These are phyloP conservation scores for Aurelia coerulea DNA, from an alignment of 30 jellyfish, hydroid and myxozoan species.

Conservation along the genomic window DNA sequence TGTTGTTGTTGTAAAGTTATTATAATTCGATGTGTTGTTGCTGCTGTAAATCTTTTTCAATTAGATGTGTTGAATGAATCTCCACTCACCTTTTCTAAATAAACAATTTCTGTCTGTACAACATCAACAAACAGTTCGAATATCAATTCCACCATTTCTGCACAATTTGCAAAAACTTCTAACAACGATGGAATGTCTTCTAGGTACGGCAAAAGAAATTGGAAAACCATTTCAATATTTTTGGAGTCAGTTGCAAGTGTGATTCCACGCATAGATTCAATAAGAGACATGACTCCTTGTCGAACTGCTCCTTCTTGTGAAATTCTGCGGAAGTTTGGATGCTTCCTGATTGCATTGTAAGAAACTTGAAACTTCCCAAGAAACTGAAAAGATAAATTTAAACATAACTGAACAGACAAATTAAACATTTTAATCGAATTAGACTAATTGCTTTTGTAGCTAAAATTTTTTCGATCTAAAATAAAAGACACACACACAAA, in stretches of 20 bases:
- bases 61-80: no score
- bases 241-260: slow-evolving; percentile 60
- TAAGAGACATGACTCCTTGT: slow-evolving; percentile 53
- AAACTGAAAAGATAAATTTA: slow-evolving; percentile 8
- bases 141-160: slow-evolving; percentile 80
- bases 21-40: no score
- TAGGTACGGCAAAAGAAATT: slow-evolving; percentile 56
- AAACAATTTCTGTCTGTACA: slow-evolving; percentile 68
- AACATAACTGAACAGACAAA: background rate
- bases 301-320: slow-evolving; percentile 70
- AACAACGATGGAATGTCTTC: slow-evolving; percentile 67
- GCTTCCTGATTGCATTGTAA: slow-evolving; percentile 56
- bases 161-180: slow-evolving; percentile 64
- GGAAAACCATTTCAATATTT: slow-evolving; percentile 55
- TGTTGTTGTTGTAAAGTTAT: no score
- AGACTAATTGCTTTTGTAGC: no score
- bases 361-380: slow-evolving; percentile 50
- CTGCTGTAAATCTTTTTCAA: no score
- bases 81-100: slow-evolving; percentile 68
- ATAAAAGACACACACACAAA: no score
- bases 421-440: no score
- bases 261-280: slow-evolving; percentile 95
- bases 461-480: no score
- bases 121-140: slow-evolving; percentile 91
- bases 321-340: slow-evolving; percentile 47